A percentile compares a stretch with the other conserved stretches of the same genome.
phyloP scores from a whole-genome alignment of 2,797 vertebrate genomes.

The Diplodus puntazzo region DNA sequence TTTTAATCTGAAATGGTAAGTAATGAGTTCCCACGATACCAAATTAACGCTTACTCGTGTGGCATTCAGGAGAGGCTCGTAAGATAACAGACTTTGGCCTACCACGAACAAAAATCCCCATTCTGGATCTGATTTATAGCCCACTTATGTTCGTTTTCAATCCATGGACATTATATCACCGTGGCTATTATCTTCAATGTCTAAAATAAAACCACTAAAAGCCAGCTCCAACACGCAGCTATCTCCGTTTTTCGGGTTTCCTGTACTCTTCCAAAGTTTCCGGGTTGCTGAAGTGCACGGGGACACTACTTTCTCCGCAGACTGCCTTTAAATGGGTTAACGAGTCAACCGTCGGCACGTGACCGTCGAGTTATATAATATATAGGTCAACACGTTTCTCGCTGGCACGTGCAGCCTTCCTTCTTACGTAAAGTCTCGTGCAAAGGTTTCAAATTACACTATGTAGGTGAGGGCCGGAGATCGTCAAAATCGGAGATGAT shows the following conservation, averaged over 20 bases:
- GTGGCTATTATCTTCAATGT: neutral
- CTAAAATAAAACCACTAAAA: too few relatives aligned
- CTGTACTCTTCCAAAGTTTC: conserved; percentile 17
- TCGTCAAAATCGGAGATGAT: neutral
- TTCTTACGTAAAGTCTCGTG: conserved; percentile 82
- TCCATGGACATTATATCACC: too few relatives aligned
- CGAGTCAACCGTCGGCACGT: conserved; percentile 65
- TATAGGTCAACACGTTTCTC: conserved; percentile 82
- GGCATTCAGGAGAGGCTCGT: neutral
- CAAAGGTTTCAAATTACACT: conserved; percentile 76
- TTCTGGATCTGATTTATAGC: too few relatives aligned
- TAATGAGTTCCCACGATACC: too few relatives aligned
- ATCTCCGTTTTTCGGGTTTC: neutral
- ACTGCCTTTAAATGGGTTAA: conserved; percentile 66
- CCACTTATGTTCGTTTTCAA: neutral
- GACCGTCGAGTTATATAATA: conserved; percentile 76
- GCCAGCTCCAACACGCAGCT: neutral
- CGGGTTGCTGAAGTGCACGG: conserved; percentile 10
- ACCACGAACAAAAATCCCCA: neutral
- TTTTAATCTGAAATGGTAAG: neutral
- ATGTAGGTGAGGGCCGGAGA: conserved; percentile 75
- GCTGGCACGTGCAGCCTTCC: conserved; percentile 73
- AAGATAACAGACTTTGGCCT: neutral
- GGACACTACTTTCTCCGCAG: conserved; percentile 50
- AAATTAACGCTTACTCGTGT: neutral